These are phyloP conservation scores for Limnephilus rhombicus DNA, from an alignment of 2,888 invertebrate genomes.

Conservation along the genomic window DNA sequence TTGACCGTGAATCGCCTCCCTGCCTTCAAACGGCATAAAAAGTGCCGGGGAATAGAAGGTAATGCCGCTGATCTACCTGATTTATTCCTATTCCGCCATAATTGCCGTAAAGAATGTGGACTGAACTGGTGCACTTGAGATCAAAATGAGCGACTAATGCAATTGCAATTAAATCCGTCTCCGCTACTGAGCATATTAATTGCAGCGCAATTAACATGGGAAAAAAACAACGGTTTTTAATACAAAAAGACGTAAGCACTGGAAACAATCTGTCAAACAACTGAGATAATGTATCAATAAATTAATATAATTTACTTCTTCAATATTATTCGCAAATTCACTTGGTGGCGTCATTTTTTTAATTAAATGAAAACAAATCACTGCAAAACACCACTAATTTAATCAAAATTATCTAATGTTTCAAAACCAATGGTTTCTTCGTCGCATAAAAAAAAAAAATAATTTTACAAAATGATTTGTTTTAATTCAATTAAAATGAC, in stretches of 20 bases:
- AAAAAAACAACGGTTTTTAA: conserved; percentile 9
- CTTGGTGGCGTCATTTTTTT: too few relatives aligned
- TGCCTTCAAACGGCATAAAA: conserved; percentile 27
- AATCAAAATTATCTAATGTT: too few relatives aligned
- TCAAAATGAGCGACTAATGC: conserved; percentile 44
- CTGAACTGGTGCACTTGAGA: conserved; percentile 34
- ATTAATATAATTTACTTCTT: background rate
- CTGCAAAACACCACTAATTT: too few relatives aligned
- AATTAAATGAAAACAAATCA: too few relatives aligned
- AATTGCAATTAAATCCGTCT: conserved; percentile 46
- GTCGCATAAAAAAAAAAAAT: too few relatives aligned
- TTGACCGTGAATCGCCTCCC: background rate
- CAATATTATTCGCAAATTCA: too few relatives aligned
- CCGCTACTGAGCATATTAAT: conserved; percentile 23
- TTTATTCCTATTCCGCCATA: conserved; percentile 35
- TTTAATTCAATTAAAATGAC: too few relatives aligned
- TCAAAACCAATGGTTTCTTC: too few relatives aligned
- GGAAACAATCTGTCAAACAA: background rate
- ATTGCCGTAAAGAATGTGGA: conserved; percentile 39
- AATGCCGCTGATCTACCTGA: conserved; percentile 18
- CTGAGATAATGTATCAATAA: background rate
- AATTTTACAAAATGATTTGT: too few relatives aligned
- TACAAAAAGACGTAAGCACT: background rate
- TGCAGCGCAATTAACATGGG: background rate
- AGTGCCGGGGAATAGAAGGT: background rate